Percentiles rank a stretch among this genome's conserved stretches.
These are phyloP conservation scores for Drosophila repleta DNA, from an alignment of 1,140 invertebrate genomes.

Conservation along the genomic window DNA sequence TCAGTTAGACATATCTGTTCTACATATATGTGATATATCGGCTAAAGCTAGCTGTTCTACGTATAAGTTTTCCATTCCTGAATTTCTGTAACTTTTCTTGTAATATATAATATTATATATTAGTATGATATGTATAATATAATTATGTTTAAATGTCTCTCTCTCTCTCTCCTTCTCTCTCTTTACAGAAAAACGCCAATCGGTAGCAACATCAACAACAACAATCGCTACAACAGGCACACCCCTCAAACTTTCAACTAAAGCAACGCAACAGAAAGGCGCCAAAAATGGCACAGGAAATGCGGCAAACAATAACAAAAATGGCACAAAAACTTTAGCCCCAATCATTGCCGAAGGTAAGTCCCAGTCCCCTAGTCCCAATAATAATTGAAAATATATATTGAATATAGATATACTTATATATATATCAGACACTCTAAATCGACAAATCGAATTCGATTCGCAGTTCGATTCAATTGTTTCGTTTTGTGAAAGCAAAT, in stretches of 20 bases:
- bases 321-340: slow-evolving; percentile 24
- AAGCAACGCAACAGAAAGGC: slow-evolving; percentile 29
- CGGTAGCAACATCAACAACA: neutral
- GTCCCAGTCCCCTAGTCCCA: too few species aligned
- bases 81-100: too few species aligned
- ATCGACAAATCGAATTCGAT: slow-evolving; percentile 35
- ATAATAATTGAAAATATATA: neutral
- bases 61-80: neutral
- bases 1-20: too few species aligned
- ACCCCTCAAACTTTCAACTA: slow-evolving; percentile 5
- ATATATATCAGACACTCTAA: neutral
- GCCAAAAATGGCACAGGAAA: slow-evolving; percentile 39
- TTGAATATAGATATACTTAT: slow-evolving; percentile 3
- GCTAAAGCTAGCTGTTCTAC: too few species aligned
- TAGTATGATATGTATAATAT: too few species aligned
- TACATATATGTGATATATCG: too few species aligned
- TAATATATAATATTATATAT: too few species aligned
- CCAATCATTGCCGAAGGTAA: slow-evolving; percentile 59
- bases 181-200: slow-evolving; percentile 13
- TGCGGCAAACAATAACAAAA: slow-evolving; percentile 43
- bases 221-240: slow-evolving; percentile 7
- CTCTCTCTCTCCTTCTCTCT: neutral
- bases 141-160: too few species aligned
- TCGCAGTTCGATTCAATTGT: slow-evolving; percentile 35
- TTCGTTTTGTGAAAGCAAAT: slow-evolving; percentile 62